Conservation (phyloP, 1,140 invertebrate species). For the Brachionus manjavacas region DNA sequence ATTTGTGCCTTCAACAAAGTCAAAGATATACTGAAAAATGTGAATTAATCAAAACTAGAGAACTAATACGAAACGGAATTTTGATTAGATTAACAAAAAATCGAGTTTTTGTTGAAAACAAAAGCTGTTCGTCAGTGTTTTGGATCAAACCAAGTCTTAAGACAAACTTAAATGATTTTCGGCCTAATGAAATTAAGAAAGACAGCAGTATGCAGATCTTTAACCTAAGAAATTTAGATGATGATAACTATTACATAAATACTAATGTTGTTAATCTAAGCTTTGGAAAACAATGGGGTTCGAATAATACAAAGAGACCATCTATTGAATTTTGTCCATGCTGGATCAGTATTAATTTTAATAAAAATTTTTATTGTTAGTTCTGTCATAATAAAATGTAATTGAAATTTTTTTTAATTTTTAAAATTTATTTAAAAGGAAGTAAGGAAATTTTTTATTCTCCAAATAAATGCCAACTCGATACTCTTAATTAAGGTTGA, state of each 20-base stretch:
- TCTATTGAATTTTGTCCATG: slow-evolving; percentile 13
- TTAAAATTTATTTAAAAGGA: no score
- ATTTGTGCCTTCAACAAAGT: not conserved
- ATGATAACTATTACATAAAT: not conserved
- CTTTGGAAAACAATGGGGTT: slow-evolving; percentile 4
- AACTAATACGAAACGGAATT: not conserved
- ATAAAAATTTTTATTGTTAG: not conserved
- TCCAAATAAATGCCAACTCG: no score
- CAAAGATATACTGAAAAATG: not conserved
- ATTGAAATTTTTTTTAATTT: not conserved
- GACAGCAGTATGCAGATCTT: not conserved
- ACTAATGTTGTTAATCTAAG: not conserved
- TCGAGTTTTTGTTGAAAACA: not conserved
- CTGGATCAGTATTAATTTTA: not conserved
- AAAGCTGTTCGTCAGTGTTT: not conserved
- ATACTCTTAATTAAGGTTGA: no score
- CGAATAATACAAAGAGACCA: not conserved
- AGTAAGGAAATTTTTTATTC: no score
- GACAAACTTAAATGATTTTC: not conserved
- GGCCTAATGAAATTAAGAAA: not conserved
- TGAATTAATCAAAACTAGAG: not conserved
- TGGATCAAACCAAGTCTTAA: not conserved
- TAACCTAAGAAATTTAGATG: not conserved
- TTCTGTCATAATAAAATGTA: not conserved
- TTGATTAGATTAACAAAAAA: not conserved